Evolutionary conservation across 2,888 invertebrate genomes (phyloP), one percentile per base, ranked within the genome.

Genomic region (Acanthosepion lycidas): DNA sequence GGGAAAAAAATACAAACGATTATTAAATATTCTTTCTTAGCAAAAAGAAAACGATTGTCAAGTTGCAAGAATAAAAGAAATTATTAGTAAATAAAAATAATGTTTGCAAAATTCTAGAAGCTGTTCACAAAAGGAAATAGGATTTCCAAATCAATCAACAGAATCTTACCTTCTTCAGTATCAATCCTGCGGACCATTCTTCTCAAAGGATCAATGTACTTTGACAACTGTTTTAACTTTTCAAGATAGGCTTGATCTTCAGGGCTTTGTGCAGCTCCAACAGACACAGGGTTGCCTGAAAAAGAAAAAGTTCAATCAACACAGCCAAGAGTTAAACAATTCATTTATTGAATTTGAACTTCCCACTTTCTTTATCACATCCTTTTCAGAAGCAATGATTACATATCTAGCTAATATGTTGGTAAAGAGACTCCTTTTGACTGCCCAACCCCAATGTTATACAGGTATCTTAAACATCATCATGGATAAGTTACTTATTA

Each of bases 221-320:
- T 99, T 96, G 98, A 99, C 59, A 99, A 98, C 97, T 99, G 99
- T 59, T 99, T 98, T 95, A 99, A 98, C 97, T 99, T 99, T 97
- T 99, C 99, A 94, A 99, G 98, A 97, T 99, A 99, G 0, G 98
- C 98, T 94, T 98, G 98, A 96, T 99, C 99, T 96, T 99, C 99
- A 91, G 96, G 95, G 94, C 95, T 95, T 94, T 96, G 94, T 20
- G 96, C 96, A 1, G 96, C 96, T n/a, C 96, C 96, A 26, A 96
- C 96, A 59, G 96, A 96, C 49, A 95, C 96, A 95, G 96, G 96
- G 94, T 96, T 96, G 91, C 96, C 96, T 96, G 94, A 15, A 42
- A 42, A 3, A 94, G 6, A 94, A 42, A 93, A 26, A 78, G 49
- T 42, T 18, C 12, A 53, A 78, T 78, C 5, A 78, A 78, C 33